phyloP scores from a whole-genome alignment of 2,113 vertebrate genomes.

The Aviceda subcristata region DNA sequence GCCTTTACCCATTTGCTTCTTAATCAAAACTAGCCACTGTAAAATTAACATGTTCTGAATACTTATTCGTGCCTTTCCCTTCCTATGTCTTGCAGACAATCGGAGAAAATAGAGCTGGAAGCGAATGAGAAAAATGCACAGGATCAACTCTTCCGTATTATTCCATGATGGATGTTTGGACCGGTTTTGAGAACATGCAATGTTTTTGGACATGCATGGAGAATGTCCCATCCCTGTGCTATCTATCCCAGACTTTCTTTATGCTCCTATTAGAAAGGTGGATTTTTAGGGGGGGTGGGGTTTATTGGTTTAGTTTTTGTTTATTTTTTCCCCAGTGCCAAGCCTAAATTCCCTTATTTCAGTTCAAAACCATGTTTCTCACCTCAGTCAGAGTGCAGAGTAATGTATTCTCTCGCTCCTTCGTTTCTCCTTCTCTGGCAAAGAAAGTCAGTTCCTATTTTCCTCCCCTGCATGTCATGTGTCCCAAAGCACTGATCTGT shows the following conservation, averaged over 20 bases:
- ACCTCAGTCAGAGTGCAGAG: not conserved
- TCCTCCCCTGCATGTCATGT: not conserved
- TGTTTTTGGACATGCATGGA: not conserved
- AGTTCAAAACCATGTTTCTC: not conserved
- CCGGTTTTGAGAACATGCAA: not conserved
- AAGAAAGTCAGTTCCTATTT: not conserved
- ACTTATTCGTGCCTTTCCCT: not conserved
- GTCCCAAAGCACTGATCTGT: not conserved
- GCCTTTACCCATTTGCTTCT: not conserved
- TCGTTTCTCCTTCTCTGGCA: not conserved
- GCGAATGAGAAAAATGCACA: not conserved
- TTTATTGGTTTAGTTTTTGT: not conserved
- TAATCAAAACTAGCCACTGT: not conserved
- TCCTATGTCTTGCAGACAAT: not conserved
- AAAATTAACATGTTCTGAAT: not conserved
- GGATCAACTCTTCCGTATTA: not conserved
- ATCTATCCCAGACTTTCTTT: not conserved
- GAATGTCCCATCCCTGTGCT: not conserved
- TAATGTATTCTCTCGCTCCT: not conserved
- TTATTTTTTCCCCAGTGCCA: not conserved
- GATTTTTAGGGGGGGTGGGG: accelerated
- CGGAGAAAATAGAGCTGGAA: not conserved
- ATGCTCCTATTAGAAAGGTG: not conserved
- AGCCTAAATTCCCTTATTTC: not conserved
- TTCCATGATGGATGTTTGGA: not conserved